Base-by-base conservation (phyloP, 2,888 invertebrate species). In the Carterocephalus palaemon region DNA sequence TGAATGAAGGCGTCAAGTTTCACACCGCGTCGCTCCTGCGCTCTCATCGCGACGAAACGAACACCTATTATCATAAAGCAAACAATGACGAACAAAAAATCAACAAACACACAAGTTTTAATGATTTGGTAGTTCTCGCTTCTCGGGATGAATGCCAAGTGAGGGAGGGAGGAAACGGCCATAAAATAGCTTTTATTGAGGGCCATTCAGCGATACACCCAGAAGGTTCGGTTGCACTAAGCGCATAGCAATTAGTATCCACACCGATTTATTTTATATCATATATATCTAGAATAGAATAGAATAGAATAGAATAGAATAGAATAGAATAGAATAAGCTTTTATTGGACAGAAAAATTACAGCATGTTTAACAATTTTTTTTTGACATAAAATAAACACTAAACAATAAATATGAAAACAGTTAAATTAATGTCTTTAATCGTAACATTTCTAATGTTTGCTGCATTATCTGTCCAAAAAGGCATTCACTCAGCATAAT, bases 41-140 rank as follows among this genome's bases (percentile, higher is more conserved):
- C 58, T 66, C 65, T 52, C 63, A 36, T 23, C 67, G 68, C 71
- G 69, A 69, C 72, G 74, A 81, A 78, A 77, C 80, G 71, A 80
- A 84, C 79, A 77, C 83, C 81, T 78, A 83, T 84, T 85, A 85
- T 85, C 86, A 85, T 83, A 86, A 82, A 81, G 71, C 79, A 83
- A 85, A 85, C 82, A 84, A 81, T 75, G 72, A 75, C 55, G 65
- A 66, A 66, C 69, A 78, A 79, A 82, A 81, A 82, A 77, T 71
- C 75, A 80, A 83, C 82, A 82, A 82, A 82, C 74, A 78, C 70
- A 69, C 28, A 32, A 68, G 69, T 66, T 72, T 79, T 82, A 81
- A 81, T 83, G 79, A 82, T 82, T 80, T 75, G 75, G 78, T 80
- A 75, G 80, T 77, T 76, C 37, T 24, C 24, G 7, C 6, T 12